These are phyloP conservation scores for Dryobota labecula DNA, from an alignment of 2,888 invertebrate genomes.

Conservation along the genomic window DNA sequence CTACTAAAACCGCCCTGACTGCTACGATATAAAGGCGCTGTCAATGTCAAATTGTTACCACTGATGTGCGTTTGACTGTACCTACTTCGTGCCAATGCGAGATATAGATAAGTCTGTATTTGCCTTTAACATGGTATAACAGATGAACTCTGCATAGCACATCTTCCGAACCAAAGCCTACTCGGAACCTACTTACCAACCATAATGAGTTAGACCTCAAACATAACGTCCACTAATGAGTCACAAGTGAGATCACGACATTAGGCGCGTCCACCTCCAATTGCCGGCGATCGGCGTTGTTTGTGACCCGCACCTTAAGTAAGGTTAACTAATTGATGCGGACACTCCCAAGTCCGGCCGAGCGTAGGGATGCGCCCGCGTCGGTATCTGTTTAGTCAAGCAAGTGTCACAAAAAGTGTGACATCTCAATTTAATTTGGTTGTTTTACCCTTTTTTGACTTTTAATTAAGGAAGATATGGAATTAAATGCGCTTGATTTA, in stretches of 20 bases:
- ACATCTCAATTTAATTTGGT: conserved; percentile 43
- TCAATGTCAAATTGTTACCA: neutral
- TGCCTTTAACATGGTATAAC: too few relatives aligned
- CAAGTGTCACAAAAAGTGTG: conserved; percentile 43
- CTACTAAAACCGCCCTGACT: too few relatives aligned
- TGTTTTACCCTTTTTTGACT: conserved; percentile 5
- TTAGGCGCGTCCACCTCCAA: conserved; percentile 68
- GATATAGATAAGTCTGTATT: too few relatives aligned
- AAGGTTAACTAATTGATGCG: conserved; percentile 88
- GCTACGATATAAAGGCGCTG: too few relatives aligned
- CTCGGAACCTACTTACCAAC: neutral
- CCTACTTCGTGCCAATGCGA: neutral
- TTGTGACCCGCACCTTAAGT: conserved; percentile 90
- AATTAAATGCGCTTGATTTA: conserved; percentile 23
- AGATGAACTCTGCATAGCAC: neutral
- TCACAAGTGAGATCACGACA: conserved; percentile 64
- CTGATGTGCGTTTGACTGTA: too few relatives aligned
- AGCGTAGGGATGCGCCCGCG: conserved; percentile 68
- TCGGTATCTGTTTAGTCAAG: conserved; percentile 20
- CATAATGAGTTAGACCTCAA: conserved; percentile 26
- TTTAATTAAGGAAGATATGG: neutral
- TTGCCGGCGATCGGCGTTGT: conserved; percentile 73
- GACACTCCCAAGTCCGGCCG: conserved; percentile 65
- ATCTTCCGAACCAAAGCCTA: neutral
- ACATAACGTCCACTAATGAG: conserved; percentile 42